phyloP scores from a whole-genome alignment of 2,797 vertebrate genomes.

The Gorsachius magnificus region DNA sequence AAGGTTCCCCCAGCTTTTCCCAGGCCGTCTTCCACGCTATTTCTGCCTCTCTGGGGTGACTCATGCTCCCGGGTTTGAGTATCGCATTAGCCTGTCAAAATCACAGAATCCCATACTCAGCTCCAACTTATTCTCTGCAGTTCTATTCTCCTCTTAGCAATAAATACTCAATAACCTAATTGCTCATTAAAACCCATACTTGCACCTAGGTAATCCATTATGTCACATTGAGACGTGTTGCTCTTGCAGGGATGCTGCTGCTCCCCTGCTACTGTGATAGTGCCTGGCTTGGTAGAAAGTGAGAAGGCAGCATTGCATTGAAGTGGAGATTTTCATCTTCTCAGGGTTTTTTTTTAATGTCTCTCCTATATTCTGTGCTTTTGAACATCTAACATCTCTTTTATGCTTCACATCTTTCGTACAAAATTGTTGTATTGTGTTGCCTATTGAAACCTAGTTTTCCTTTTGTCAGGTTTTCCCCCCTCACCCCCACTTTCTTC shows the following conservation, averaged over 20 bases:
- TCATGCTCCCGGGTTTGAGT: not conserved
- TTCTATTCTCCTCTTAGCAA: slow-evolving; percentile 54
- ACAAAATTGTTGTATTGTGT: slow-evolving; percentile 76
- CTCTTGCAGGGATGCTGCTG: not conserved
- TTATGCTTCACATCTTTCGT: slow-evolving; percentile 69
- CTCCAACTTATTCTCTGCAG: slow-evolving; percentile 28
- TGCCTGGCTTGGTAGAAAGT: slow-evolving; percentile 23
- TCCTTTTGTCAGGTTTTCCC: slow-evolving; percentile 71
- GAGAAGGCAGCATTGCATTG: slow-evolving; percentile 61
- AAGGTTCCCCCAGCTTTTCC: not conserved
- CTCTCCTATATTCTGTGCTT: slow-evolving; percentile 65
- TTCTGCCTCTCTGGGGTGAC: not conserved
- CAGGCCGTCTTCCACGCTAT: not conserved
- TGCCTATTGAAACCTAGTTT: slow-evolving; percentile 65
- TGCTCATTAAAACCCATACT: slow-evolving; percentile 45
- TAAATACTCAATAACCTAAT: slow-evolving; percentile 70
- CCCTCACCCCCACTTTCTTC: slow-evolving; percentile 60
- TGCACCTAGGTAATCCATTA: not conserved
- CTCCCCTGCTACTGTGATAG: slow-evolving; percentile 9
- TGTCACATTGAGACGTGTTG: not conserved
- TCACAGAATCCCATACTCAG: not conserved
- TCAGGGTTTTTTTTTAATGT: slow-evolving; percentile 37
- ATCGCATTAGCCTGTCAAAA: not conserved
- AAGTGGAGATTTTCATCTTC: slow-evolving; percentile 75
- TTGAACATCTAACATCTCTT: slow-evolving; percentile 77